Evolutionary conservation across 2,113 vertebrate genomes (phyloP), one percentile per base, ranked within the genome.

Genomic region (Daboia siamensis): DNA sequence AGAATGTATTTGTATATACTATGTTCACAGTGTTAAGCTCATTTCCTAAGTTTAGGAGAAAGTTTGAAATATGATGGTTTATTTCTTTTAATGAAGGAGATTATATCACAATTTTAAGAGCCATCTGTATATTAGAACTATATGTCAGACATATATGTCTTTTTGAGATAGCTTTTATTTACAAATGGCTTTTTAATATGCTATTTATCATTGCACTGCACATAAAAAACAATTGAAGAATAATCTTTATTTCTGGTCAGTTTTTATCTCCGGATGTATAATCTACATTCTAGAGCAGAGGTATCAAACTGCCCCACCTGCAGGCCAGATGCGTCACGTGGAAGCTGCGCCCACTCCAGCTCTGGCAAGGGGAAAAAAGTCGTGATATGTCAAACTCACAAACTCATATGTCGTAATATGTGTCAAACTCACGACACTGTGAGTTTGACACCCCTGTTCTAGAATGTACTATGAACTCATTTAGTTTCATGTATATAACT

Each of bases 71-170:
- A 91, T 51, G 54, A 55, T 90, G 13, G 24, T 84, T 8, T 12
- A 8, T 90, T 48, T 69, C 10, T n/a, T n/a, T 59, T 12, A 55
- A 5, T 39, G 20, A 23, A 33, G 39, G 51, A 90, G 57, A 20
- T 57, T 46, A 39, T 90, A 55, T 85, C 33, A 51, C 90, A 96
- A 93, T 91, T 56, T 90, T 84, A 51, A 90, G 55, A 90, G 54
- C 44, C 24, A 26, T 29, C 7, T 90, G 10, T 21, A 89, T 55
- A 48, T 21, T 57, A 85, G 52, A 87, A 52, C 15, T 57, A 29
- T 57, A 80, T 21, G 17, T 23, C 13, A 17, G 55, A 33, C 10
- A 13, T 51, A 13, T 24, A 55, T 44, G 39, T 17, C 44, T 33
- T 61, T 13, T 46, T 51, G 21, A 64, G 5, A 56, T 24, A 21